Evolutionary conservation across 2,113 vertebrate species (phyloP).

Genomic region (Gymnobelideus leadbeateri): DNA sequence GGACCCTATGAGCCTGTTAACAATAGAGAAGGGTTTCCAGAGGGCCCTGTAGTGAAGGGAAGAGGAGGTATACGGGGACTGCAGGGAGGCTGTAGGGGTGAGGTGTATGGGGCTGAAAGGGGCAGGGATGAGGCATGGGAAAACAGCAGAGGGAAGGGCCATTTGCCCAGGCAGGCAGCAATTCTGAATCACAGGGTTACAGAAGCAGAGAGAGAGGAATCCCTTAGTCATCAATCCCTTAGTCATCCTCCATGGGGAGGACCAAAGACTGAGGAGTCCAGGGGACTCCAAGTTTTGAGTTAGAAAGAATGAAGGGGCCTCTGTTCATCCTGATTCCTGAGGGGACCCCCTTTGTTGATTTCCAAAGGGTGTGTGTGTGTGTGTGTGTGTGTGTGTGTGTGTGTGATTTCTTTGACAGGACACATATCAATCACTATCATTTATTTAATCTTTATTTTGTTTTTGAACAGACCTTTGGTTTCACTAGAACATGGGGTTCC

Average conservation of each 20-base stretch:
- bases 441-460: not conserved
- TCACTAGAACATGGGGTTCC: not conserved
- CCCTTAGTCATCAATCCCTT: not conserved
- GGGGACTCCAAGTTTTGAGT: not conserved
- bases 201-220: not conserved
- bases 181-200: not conserved
- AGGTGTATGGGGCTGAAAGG: not conserved
- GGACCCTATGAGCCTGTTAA: not conserved
- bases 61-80: not conserved
- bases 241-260: not conserved
- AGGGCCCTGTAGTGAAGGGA: not conserved
- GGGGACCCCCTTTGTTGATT: not conserved
- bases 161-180: not conserved
- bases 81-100: not conserved
- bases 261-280: not conserved
- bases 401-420: not conserved
- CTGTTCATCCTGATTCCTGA: not conserved
- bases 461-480: not conserved
- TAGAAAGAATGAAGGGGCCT: not conserved
- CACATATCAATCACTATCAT: not conserved
- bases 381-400: not conserved
- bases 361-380: not conserved
- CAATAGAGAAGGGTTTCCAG: not conserved
- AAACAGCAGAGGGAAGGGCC: not conserved
- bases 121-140: not conserved